These are phyloP conservation scores for Augochlora pura DNA, from an alignment of 1,140 invertebrate species.

Conservation along the genomic window DNA sequence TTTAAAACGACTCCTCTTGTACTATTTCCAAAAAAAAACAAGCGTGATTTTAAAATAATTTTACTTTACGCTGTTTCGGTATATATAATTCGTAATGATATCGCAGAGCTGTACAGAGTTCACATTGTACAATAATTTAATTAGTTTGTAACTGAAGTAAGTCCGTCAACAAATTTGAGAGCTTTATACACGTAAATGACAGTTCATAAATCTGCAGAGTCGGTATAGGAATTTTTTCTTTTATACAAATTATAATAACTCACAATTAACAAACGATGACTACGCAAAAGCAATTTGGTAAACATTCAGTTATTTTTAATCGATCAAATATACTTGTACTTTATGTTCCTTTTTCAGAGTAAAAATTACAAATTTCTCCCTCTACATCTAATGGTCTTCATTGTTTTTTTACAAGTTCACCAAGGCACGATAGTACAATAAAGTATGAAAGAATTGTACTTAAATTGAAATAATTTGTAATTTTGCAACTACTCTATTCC, in stretches of 20 bases:
- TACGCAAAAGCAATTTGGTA: slow-evolving; percentile 1
- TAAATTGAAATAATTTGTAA: slow-evolving; percentile 1
- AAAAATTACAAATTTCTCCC: slow-evolving; percentile 24
- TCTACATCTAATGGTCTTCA: slow-evolving; percentile 3
- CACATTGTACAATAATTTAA: slow-evolving; percentile 14
- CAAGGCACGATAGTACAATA: slow-evolving; percentile 34
- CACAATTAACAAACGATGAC: not conserved
- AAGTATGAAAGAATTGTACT: slow-evolving; percentile 33
- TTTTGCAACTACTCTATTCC: slow-evolving; percentile 14
- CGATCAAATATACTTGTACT: slow-evolving; percentile 12
- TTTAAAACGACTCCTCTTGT: not conserved
- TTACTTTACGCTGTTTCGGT: not conserved
- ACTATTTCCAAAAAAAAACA: not conserved
- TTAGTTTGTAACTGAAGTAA: not conserved
- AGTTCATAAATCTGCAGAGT: not conserved
- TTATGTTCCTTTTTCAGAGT: not conserved
- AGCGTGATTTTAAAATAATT: too few relatives aligned
- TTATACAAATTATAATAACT: slow-evolving; percentile 5
- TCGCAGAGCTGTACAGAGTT: slow-evolving; percentile 10
- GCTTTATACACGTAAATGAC: slow-evolving; percentile 12
- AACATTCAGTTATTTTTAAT: not conserved
- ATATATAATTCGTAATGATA: slow-evolving; percentile 4
- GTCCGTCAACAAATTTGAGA: slow-evolving; percentile 2
- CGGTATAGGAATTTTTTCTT: not conserved
- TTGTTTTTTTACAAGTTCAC: slow-evolving; percentile 26